Evolutionary conservation across 2,113 vertebrate genomes (phyloP).

Genomic region (Rhinolophus sinicus): DNA sequence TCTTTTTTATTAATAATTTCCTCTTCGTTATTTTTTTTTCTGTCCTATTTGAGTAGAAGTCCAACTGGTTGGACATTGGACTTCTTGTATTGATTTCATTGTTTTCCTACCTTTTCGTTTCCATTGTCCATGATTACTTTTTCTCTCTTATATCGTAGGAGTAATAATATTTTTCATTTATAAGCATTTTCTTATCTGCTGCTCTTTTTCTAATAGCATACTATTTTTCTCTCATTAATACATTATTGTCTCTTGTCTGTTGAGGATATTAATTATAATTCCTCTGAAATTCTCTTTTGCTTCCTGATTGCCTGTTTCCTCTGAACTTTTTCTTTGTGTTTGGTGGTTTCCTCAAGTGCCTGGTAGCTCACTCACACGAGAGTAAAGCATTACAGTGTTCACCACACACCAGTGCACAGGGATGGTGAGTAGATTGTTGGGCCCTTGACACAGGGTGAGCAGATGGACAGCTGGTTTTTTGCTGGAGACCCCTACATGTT

Average conservation of each 20-base stretch:
- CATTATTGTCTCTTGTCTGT: neutral
- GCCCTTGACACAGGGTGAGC: neutral
- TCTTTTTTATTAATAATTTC: neutral
- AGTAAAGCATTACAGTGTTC: neutral
- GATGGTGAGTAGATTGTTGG: neutral
- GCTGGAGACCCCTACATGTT: neutral
- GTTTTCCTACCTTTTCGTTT: neutral
- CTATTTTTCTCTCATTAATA: neutral
- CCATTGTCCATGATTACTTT: neutral
- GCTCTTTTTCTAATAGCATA: neutral
- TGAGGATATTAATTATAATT: neutral
- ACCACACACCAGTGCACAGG: fast-evolving
- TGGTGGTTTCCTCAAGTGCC: neutral
- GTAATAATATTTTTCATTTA: neutral
- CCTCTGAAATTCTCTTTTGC: neutral
- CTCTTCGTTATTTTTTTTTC: neutral
- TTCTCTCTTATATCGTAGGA: neutral
- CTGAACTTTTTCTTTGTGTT: neutral
- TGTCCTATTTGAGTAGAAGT: neutral
- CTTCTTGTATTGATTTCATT: neutral
- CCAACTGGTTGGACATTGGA: neutral
- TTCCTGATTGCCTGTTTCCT: neutral
- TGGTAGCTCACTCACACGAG: neutral
- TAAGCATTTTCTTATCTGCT: neutral
- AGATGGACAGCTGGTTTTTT: neutral